Conservation (phyloP, 2,797 vertebrate genomes). For the Podargus strigoides region DNA sequence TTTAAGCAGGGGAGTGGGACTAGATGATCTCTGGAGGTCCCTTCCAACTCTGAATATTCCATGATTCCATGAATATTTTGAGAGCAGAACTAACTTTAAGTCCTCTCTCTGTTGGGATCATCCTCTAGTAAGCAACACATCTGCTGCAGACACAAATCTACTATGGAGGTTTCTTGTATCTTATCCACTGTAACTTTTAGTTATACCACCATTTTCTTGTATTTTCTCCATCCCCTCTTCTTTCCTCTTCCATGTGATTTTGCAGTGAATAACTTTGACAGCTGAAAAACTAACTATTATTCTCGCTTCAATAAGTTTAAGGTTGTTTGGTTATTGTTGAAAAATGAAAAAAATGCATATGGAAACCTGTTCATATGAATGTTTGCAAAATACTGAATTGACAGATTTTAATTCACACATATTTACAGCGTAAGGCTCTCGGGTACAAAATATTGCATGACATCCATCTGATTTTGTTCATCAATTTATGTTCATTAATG, state of each 20-base stretch:
- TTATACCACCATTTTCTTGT: neutral
- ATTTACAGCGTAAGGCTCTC: neutral
- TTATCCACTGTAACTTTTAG: neutral
- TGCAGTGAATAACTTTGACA: neutral
- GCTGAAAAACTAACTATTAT: neutral
- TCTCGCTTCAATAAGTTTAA: neutral
- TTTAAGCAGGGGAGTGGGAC: too few species aligned
- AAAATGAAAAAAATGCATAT: neutral
- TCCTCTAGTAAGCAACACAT: neutral
- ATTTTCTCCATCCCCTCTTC: accelerated
- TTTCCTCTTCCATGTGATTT: neutral
- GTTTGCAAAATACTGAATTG: neutral
- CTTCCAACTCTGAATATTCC: too few species aligned
- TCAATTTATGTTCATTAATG: neutral
- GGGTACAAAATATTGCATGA: neutral
- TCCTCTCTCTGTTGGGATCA: neutral
- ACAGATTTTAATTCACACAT: neutral
- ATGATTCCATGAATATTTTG: neutral
- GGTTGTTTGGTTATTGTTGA: accelerated
- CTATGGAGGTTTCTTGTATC: neutral
- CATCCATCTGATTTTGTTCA: neutral
- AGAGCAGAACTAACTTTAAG: neutral
- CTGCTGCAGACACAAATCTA: neutral
- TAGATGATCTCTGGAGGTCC: too few species aligned
- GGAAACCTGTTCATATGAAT: neutral